Conservation (phyloP, 2,113 vertebrate species). For the Chrysemys picta region DNA sequence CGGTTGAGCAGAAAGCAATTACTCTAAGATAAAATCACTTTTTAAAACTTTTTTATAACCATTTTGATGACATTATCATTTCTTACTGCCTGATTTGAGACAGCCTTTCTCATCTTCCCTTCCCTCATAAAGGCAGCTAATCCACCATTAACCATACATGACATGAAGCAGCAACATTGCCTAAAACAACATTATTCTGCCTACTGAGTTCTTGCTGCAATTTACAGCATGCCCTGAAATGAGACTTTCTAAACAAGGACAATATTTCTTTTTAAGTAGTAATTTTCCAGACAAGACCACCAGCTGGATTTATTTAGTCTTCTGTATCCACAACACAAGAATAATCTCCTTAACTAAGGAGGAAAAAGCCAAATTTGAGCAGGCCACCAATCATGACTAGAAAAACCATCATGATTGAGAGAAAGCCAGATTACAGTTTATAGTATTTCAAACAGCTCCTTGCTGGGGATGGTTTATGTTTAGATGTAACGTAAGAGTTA, state of each 20-base stretch:
- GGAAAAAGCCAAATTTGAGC: neutral
- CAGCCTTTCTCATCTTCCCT: slow-evolving; percentile 28
- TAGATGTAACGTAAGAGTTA: neutral
- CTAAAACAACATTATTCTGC: slow-evolving; percentile 57
- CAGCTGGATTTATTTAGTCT: neutral
- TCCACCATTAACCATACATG: neutral
- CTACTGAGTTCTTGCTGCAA: slow-evolving; percentile 15
- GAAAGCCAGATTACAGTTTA: neutral
- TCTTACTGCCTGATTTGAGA: slow-evolving; percentile 32
- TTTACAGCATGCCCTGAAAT: slow-evolving; percentile 31
- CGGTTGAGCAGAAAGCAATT: slow-evolving; percentile 48
- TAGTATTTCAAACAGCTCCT: neutral
- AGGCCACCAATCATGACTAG: neutral
- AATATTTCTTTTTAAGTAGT: neutral
- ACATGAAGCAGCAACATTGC: slow-evolving; percentile 16
- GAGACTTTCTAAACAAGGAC: slow-evolving; percentile 15
- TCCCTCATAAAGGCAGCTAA: slow-evolving; percentile 29
- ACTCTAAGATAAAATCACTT: slow-evolving; percentile 37
- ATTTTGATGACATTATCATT: slow-evolving; percentile 34
- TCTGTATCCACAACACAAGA: neutral
- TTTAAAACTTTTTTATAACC: neutral
- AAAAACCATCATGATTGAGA: neutral
- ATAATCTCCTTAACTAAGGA: neutral
- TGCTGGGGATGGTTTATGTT: neutral
- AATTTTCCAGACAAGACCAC: slow-evolving; percentile 26